Base-by-base conservation (phyloP, 2,797 vertebrate species). In the Apogon talboti region DNA sequence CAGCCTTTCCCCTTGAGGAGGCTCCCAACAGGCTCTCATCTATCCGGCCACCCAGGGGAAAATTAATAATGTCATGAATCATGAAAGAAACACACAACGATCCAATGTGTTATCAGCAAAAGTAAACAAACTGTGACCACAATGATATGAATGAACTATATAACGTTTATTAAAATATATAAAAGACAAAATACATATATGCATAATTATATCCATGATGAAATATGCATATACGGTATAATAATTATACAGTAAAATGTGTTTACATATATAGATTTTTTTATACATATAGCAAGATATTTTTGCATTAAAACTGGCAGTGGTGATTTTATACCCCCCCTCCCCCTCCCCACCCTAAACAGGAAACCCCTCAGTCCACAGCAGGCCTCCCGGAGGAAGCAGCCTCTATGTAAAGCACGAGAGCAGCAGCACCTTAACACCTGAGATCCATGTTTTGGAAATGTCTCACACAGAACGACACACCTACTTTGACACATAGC, bases 161-260 rank as follows among this genome's bases (percentile, higher is more conserved):
- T 90, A 87, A 83, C 3, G 87, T 94, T 95, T 94, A 95, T 93
- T 95, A 92, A 93, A 93, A 94, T 93, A 93, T 92, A 93, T 92
- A 92, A 90, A 92, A 90, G 82, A 91, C 84, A 89, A 90, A 87
- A 84, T 85, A 89, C 84, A 91, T 87, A 90, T 90, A 92, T 92
- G 90, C 90, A 93, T 93, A 91, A 87, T 89, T 91, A 92, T 81
- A 91, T 89, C 72, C 86, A 89, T 66, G 86, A 91, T 92, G 82
- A 94, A 83, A 93, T 94, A 94, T 93, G 91, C 92, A 93, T 92
- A 92, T 89, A 91, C 81, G 79, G 90, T 85, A 91, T 87, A 85
- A 92, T 87, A 91, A 91, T 93, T 88, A 91, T 92, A 94, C 91
- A 93, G 89, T 91, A 90, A 91, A 91, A 92, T 91, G 88, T 91